phyloP scores from a whole-genome alignment of 2,888 invertebrate genomes.

The Amphipoea lucens region DNA sequence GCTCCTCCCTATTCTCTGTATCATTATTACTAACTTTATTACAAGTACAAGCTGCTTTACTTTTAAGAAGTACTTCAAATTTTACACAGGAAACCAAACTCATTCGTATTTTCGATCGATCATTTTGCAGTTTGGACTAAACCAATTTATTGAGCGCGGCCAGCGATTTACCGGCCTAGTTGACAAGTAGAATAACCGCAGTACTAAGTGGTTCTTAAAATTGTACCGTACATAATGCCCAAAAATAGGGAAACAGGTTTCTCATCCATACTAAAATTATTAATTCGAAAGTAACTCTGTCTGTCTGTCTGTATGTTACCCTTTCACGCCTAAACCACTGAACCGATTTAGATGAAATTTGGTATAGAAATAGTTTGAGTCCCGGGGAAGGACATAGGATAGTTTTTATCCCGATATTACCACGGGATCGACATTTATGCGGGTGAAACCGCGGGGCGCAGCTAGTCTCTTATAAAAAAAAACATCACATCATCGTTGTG shows the following conservation, averaged over 20 bases:
- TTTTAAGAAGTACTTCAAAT: conserved; percentile 33
- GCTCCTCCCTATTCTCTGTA: conserved; percentile 68
- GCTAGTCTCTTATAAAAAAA: conserved; percentile 16
- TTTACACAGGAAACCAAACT: conserved; percentile 25
- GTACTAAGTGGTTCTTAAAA: conserved; percentile 14
- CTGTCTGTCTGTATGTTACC: no score
- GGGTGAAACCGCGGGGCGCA: no score
- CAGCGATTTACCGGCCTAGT: conserved; percentile 49
- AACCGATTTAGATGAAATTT: no score
- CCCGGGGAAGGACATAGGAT: no score
- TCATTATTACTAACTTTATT: conserved; percentile 67
- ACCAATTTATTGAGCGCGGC: conserved; percentile 25
- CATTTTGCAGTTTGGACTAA: conserved; percentile 40
- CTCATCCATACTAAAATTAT: no score
- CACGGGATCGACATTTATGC: no score
- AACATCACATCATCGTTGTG: conserved; percentile 26
- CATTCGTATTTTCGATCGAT: conserved; percentile 36
- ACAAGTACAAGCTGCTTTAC: conserved; percentile 32
- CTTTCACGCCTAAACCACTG: no score
- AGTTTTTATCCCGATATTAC: no score
- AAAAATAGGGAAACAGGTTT: conserved; percentile 16
- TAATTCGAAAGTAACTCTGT: no score
- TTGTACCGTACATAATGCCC: neutral
- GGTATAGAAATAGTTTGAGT: no score
- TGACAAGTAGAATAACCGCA: conserved; percentile 33